A percentile compares a stretch with the other conserved stretches of the same genome.
These are phyloP conservation scores for Pterois miles DNA, from an alignment of 2,797 vertebrate genomes.

Conservation along the genomic window DNA sequence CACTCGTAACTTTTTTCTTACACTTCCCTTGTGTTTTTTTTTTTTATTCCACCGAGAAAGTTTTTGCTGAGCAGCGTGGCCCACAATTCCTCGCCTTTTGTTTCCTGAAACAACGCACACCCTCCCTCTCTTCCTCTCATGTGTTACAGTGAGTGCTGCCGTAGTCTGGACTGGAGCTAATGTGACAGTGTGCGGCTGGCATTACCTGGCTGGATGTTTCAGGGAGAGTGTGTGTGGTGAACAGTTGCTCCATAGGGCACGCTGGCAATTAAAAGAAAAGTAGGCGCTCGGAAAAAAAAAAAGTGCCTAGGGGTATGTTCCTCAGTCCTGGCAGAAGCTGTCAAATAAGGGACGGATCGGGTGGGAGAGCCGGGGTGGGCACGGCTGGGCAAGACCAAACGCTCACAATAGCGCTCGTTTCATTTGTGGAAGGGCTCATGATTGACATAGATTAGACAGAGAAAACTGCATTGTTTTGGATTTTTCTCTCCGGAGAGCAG, in stretches of 20 bases:
- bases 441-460: slow-evolving; percentile 85
- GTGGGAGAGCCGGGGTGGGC: slow-evolving; percentile 72
- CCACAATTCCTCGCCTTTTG: slow-evolving; percentile 59
- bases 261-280: slow-evolving; percentile 82
- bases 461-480: slow-evolving; percentile 84
- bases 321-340: slow-evolving; percentile 81
- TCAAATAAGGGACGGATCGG: slow-evolving; percentile 77
- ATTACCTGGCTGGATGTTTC: slow-evolving; percentile 74
- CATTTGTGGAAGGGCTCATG: slow-evolving; percentile 80
- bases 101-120: slow-evolving; percentile 68
- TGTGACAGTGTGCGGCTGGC: slow-evolving; percentile 72
- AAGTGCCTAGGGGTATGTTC: slow-evolving; percentile 78
- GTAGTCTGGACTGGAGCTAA: slow-evolving; percentile 62
- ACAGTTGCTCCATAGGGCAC: slow-evolving; percentile 72
- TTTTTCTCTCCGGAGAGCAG: slow-evolving; percentile 76
- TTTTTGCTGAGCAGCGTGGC: slow-evolving; percentile 61
- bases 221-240: slow-evolving; percentile 54
- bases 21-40: slow-evolving; percentile 20
- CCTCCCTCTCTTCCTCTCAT: slow-evolving; percentile 45
- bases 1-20: slow-evolving; percentile 40
- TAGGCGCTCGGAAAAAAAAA: slow-evolving; percentile 67
- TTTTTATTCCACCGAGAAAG: slow-evolving; percentile 46
- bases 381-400: slow-evolving; percentile 73
- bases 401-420: slow-evolving; percentile 80
- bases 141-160: slow-evolving; percentile 56